Base-by-base conservation (phyloP, 2,888 invertebrate species). In the Pyrgus malvae region DNA sequence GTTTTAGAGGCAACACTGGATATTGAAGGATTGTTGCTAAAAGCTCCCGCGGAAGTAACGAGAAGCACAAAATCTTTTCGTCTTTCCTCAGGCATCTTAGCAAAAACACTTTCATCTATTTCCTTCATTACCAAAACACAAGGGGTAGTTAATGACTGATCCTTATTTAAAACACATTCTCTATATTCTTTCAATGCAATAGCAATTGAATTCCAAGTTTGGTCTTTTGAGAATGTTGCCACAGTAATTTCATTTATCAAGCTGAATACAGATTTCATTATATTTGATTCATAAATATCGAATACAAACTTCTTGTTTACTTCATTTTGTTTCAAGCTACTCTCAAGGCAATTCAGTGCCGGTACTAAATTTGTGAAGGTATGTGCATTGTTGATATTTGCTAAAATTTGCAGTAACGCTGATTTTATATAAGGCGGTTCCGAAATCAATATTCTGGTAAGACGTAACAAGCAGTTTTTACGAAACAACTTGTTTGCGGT, bases 131-230 rank as follows among this genome's bases (percentile, higher is more conserved):
- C 76, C 31, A 93, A 78, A 5, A 91, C 85, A 40, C 86, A 83
- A 1, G 86, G 85, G 65, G 80, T 83, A 8, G 74, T 77, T 8
- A 72, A 78, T 9, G 80, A 72, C 31, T 77, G 74, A 6, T 77
- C 78, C 50, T 77, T 82, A 40, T 88, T 78, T 17, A 85, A 66
- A 58, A 81, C 67, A 60, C 91, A 83, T 48, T 83, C 80, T 48
- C 90, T 86, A 57, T 93, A 88, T 54, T 91, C 90, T 49, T 86
- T 87, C 44, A 95, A 78, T 2, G 91, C 86, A 0, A 72, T 69
- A 65, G 90, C 86, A 48, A 95, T 89, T 2, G 94, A 88, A 19
- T 84, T 74, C 93, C 93, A 94, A 0, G 93, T 87, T 14, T 76
- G 70, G 7, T 84, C 67, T 2, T 87, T 72, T 5, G 80, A 67